Conservation (phyloP, 1,140 invertebrate genomes). For the Dinoponera quadriceps region DNA sequence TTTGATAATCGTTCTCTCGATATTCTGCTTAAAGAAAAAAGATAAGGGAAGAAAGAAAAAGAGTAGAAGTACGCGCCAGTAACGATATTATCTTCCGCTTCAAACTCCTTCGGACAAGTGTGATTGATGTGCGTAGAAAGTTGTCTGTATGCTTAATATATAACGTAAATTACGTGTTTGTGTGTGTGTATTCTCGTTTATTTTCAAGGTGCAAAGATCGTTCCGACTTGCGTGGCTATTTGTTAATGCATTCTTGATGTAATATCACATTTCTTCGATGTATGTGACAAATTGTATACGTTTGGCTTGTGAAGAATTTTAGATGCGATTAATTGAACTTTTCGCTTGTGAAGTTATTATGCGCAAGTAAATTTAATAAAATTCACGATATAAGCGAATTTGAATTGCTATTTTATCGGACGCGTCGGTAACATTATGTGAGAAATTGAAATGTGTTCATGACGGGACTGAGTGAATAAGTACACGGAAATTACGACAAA, state of each 20-base stretch:
- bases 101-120: not conserved
- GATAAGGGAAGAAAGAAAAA: too few species aligned
- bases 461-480: not conserved
- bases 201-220: too few species aligned
- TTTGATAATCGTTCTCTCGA: not conserved
- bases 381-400: not conserved
- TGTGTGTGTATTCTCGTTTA: too few species aligned
- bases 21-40: not conserved
- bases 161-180: too few species aligned
- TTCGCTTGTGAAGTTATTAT: not conserved
- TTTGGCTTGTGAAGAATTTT: not conserved
- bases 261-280: too few species aligned
- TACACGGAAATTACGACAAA: not conserved
- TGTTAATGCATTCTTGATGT: too few species aligned
- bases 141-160: too few species aligned
- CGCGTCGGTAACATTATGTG: slow-evolving; percentile 24
- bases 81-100: not conserved
- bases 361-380: not conserved
- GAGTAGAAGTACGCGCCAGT: not conserved
- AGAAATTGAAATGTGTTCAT: not conserved
- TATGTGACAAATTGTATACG: not conserved
- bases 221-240: too few species aligned
- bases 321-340: not conserved
- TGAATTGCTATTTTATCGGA: not conserved
- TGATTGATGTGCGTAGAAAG: not conserved